Base-by-base conservation (phyloP, 2,113 vertebrate genomes). In the Saccopteryx leptura region DNA sequence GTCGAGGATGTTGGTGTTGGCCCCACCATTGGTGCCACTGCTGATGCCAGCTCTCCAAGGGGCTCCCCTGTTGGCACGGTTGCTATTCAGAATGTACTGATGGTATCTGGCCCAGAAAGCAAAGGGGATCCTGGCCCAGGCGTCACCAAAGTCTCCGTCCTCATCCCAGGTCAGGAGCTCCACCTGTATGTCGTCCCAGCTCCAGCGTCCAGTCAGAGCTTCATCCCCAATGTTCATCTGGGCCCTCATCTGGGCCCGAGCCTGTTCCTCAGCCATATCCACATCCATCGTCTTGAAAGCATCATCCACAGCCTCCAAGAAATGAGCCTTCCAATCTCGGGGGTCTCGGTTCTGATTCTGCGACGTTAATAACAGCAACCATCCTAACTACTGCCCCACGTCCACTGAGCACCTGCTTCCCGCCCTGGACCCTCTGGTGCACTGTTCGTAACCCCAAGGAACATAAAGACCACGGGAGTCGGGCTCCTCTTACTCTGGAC, bases 51-150 rank as follows among this genome's bases (percentile, higher is more conserved):
- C 96, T 56, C 94, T 89, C 95, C 96, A 94, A 1, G 68, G 83
- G 76, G 88, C 87, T 72, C 94, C 95, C 95, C 88, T 52, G 83
- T 96, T 96, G 88, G 80, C 91, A 50, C 90, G 78, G 90, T 83
- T 97, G 95, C 93, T 97, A 14, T 96, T 97, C 94, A 97, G 95
- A 33, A 96, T 92, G 94, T 96, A 97, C 84, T 97, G 96, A 65
- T 96, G 95, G 96, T 96, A 97, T 76, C 88, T 90, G 93, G 93
- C 95, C 94, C 96, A 97, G 90, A 97, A 97, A 19, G 94, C 97
- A 75, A 97, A 97, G 56, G 96, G 93, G 84, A 97, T 97, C 84
- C 95, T 89, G 92, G 95, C 96, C 97, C 96, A 96, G 94, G 95
- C 96, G 3, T 97, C 93, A 2, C 95, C 85, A 46, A 96, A 97